Evolutionary conservation across 2,797 vertebrate genomes (phyloP).

Genomic region (Ara ararauna): DNA sequence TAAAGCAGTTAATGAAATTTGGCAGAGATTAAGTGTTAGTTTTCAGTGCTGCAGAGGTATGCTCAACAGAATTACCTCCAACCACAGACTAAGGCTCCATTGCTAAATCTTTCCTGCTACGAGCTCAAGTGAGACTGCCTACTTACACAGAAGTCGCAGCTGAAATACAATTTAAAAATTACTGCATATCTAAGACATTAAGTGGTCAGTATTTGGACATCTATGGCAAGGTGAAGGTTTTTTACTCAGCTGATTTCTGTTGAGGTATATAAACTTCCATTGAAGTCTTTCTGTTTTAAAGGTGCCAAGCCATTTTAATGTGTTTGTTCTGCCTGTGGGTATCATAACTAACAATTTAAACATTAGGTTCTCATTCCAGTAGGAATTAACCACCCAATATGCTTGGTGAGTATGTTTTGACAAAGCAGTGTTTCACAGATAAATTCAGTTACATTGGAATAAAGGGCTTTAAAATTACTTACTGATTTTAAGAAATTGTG

Average conservation of each 20-base stretch:
- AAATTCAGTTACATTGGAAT: neutral
- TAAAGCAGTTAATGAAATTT: neutral
- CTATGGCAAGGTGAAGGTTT: neutral
- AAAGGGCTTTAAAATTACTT: neutral
- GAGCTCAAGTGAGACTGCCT: neutral
- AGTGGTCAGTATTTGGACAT: neutral
- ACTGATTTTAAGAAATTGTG: neutral
- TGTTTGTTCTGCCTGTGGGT: neutral
- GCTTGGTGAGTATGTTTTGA: neutral
- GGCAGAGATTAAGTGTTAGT: neutral
- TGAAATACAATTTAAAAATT: neutral
- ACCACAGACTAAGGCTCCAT: neutral
- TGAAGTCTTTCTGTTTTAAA: neutral
- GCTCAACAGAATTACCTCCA: neutral
- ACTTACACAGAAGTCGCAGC: neutral
- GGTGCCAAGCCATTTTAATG: neutral
- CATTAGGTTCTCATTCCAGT: neutral
- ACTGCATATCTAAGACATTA: neutral
- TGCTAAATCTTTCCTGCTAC: neutral
- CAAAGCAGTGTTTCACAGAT: neutral
- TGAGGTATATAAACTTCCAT: neutral
- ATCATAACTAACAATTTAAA: neutral
- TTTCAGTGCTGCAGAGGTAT: neutral
- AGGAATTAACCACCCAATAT: neutral
- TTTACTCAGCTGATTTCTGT: neutral